Evolutionary conservation across 2,113 vertebrate species (phyloP), one percentile per base, ranked within the genome.

Genomic region (Colinus virginianus): DNA sequence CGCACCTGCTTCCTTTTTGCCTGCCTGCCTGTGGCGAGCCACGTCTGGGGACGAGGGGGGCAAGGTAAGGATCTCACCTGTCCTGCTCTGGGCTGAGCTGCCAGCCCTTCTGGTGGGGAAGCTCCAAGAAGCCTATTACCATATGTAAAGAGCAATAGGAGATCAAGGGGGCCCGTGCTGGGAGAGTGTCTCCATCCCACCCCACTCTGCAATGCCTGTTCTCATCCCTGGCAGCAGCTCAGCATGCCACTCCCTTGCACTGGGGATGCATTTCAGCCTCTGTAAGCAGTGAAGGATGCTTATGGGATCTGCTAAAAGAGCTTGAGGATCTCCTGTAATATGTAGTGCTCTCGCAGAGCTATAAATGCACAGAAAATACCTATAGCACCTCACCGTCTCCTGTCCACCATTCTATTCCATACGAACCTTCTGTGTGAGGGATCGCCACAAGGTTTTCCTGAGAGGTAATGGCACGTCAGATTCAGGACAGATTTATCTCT

Each of bases 11-110:
- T 92, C 84, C 79, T 96, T 30, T 87, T 97, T 75, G 87, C 88
- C 91, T 97, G 95, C 72, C 93, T 96, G 74, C 90, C 95, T 34
- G 58, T 87, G 77, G 28, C 3, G 18, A 95, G 75, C 87, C 86
- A 95, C 0, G 93, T 96, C 66, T 93, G 88, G 71, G 87, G 96
- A 67, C 91, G 91, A 53, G 86, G 1, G 21, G 87, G 93, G 38
- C 96, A 95, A 97, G 96, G 96, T 97, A 96, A 96, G 96, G 75
- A 91, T 5, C 46, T 20, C 28, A 3, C 6, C 42, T 53, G 42
- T 45, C 78, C 19, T 6, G 2, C n/a, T 11, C 7, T 51, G 90
- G 36, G 11, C 42, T 3, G 26, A 69, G 43, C 62, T 63, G 59
- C 22, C 85, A 77, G 55, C 53, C 55, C 51, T 55, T 53, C 49